A percentile compares a stretch with the other conserved stretches of the same genome.
These are phyloP conservation scores for Montipora foliosa DNA, from an alignment of 64 coral and sea anemone genomes.

Conservation along the genomic window DNA sequence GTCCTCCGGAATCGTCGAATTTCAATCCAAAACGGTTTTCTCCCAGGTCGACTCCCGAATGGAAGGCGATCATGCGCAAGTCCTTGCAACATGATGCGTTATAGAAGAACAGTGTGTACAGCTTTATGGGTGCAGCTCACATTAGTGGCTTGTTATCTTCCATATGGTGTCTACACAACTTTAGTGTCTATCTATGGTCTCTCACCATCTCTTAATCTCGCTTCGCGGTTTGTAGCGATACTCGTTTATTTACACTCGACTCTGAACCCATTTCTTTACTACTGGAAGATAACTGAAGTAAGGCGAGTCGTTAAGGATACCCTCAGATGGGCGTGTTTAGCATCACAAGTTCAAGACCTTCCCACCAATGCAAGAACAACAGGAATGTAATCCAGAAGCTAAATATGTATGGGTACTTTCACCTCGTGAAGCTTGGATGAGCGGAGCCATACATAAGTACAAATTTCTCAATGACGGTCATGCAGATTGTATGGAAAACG, in stretches of 20 bases:
- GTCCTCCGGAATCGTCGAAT: background rate
- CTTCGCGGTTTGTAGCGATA: background rate
- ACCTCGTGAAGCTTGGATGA: too few relatives aligned
- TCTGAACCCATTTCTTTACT: slow-evolving; percentile 30
- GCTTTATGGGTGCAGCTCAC: background rate
- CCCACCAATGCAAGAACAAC: background rate
- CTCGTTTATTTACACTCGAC: slow-evolving; percentile 8
- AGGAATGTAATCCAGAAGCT: too few relatives aligned
- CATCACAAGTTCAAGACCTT: background rate
- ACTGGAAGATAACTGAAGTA: slow-evolving; percentile 20
- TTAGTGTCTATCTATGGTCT: background rate
- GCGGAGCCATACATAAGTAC: too few relatives aligned
- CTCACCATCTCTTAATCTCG: background rate
- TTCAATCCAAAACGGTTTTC: background rate
- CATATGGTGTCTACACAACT: slow-evolving; percentile 2
- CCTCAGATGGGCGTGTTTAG: background rate
- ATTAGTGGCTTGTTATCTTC: slow-evolving; percentile 13
- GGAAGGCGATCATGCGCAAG: background rate
- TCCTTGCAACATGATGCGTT: background rate
- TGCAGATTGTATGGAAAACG: too few relatives aligned
- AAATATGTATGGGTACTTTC: too few relatives aligned
- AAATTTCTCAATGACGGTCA: too few relatives aligned
- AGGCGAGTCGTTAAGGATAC: background rate
- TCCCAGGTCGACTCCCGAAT: background rate
- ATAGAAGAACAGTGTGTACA: slow-evolving; percentile 7